These are phyloP conservation scores for Nothura maculosa DNA, from an alignment of 2,797 vertebrate genomes.

Conservation along the genomic window DNA sequence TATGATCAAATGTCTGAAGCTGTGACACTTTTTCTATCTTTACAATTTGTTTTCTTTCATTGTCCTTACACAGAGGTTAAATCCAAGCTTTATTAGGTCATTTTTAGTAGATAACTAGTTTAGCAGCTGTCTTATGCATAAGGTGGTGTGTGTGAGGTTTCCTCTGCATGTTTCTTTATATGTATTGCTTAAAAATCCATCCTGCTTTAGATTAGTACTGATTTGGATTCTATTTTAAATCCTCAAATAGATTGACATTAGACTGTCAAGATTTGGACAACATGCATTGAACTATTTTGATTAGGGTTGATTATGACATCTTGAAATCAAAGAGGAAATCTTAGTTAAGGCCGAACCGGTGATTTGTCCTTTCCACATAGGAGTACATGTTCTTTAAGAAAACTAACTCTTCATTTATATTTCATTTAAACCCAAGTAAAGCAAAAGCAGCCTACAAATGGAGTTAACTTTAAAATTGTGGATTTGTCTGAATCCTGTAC, in stretches of 20 bases:
- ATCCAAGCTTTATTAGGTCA: neutral
- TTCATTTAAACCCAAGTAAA: neutral
- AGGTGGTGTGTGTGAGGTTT: neutral
- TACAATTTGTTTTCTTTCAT: neutral
- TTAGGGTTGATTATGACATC: no score
- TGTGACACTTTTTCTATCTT: neutral
- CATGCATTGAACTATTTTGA: neutral
- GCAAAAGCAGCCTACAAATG: neutral
- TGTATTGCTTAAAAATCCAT: accelerated
- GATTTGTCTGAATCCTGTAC: neutral
- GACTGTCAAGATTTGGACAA: neutral
- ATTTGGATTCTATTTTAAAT: neutral
- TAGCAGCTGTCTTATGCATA: neutral
- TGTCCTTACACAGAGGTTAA: no score
- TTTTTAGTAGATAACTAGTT: neutral
- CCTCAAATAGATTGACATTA: neutral
- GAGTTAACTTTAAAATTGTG: neutral
- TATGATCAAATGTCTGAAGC: neutral
- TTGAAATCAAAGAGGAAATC: neutral
- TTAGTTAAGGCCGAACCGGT: neutral
- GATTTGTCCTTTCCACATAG: neutral
- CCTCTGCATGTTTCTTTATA: neutral
- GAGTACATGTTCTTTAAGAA: neutral
- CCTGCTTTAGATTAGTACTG: neutral
- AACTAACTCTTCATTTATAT: neutral